phyloP scores from a whole-genome alignment of 1,140 invertebrate species.

The Gonatopus flavifemur region DNA sequence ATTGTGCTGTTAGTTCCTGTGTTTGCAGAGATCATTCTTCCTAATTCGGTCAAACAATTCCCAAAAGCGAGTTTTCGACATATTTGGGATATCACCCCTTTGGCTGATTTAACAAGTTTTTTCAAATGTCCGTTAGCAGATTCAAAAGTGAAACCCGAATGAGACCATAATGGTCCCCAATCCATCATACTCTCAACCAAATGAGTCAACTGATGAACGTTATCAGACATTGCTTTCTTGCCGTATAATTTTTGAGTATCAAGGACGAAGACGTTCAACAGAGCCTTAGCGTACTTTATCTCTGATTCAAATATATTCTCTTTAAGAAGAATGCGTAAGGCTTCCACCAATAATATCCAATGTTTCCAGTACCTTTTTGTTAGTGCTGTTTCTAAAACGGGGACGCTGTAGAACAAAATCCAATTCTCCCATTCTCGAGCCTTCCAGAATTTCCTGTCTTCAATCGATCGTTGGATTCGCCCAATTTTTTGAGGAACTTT shows the following conservation, averaged over 20 bases:
- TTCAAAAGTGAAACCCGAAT: constrained; percentile 11
- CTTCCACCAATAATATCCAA: constrained; percentile 17
- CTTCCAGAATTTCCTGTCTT: no score
- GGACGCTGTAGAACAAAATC: constrained; percentile 14
- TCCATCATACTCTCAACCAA: constrained; percentile 14
- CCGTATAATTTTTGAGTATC: constrained; percentile 16
- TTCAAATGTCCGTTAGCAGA: constrained; percentile 19
- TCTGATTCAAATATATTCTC: constrained; percentile 6
- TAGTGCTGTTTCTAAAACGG: constrained; percentile 11
- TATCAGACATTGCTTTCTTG: constrained; percentile 12
- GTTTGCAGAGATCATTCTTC: no score
- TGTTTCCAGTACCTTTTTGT: constrained; percentile 13
- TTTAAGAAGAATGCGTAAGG: constrained; percentile 11
- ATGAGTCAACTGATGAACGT: constrained; percentile 21
- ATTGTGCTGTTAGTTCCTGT: no score
- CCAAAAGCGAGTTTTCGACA: no score
- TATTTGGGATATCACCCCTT: no score
- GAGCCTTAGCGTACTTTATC: constrained; percentile 8
- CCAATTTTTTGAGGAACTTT: neutral
- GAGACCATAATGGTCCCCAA: constrained; percentile 23
- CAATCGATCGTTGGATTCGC: neutral
- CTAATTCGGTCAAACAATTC: no score
- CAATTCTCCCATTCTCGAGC: no score
- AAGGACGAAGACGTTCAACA: constrained; percentile 12
- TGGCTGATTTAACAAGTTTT: no score